Base-by-base conservation (phyloP, 2,888 invertebrate species). In the Heliconius hortense region DNA sequence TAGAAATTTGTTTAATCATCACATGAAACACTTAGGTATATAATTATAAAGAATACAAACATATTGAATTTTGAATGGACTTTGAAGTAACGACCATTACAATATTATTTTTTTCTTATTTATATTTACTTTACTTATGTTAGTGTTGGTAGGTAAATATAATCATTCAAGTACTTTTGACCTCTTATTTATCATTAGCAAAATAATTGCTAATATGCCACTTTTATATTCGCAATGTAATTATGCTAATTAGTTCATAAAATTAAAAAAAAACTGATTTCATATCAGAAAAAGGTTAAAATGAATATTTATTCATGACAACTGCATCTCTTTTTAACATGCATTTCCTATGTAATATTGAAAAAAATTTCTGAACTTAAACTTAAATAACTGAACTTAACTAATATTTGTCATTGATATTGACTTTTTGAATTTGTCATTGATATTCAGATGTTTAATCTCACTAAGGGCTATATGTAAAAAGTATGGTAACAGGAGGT, bases 111-210 rank as follows among this genome's bases (percentile, higher is more conserved):
- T 15, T 26, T 2, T 43, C 35, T 60, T 18, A 26, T 60, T 60
- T 24, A 35, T 62, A 7, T 71, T 28, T n/a, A 31, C 39, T 59
- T 15, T 39, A 39, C 2, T 35, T 13, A 39, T 24, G 4, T 13
- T 39, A 64, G 7, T 13, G 13, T 64, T 24, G 35, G n/a, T 39
- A 64, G 39, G 5, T 64, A 13, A 64, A 39, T n/a, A 24, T 15
- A 35, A 64, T 64, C 66, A 24, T 43, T 43, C 15, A 24, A 24
- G 24, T 66, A 64, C 66, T 66, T 66, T 43, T 66, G 43, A 66
- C 66, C 66, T 66, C 43, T 64, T 24, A 66, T 66, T 66, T 39
- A 39, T 39, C 24, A 24, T 24, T 2, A 26, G 66, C 24, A 66
- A 43, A 66, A 43, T 43, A 66, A 66, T 8, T 66, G 39, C 11